Evolutionary conservation across 2,113 vertebrate species (phyloP), one percentile per base, ranked within the genome.

Genomic region (Gallinago undulata): DNA sequence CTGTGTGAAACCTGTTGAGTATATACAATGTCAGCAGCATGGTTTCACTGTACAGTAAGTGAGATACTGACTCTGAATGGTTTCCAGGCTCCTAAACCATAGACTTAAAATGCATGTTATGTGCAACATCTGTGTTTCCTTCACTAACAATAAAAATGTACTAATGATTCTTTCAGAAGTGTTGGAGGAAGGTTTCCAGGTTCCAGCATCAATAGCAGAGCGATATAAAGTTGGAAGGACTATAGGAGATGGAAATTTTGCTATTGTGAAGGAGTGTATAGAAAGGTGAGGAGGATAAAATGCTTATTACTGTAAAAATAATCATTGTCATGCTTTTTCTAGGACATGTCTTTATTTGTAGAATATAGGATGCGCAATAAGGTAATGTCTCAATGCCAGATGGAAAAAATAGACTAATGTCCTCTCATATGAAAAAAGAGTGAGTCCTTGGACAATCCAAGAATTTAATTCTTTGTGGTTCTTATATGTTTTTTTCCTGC

Each of bases 241-340:
- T 96, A 98, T 99, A 97, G 99, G 99, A 60, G 99, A 99, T 3
- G 99, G 99, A 69, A 99, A 99, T 98, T 99, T 99, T 94, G 99
- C 99, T 37, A 98, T 99, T 95, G 99, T 99, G 78, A 98, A 99
- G 84, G 99, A 99, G 95, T 99, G 99, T 97, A 98, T 99, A 96
- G 99, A 99, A 98, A 99, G 98, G 98, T 98, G 97, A 98, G 98
- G 72, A 82, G 72, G 63, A 91, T 90, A 79, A 73, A 90, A 87
- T 50, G 24, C 45, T 70, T 93, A 35, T 83, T 87, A 74, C 69
- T 95, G 77, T 86, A 93, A 97, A 96, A 95, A 59, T 30, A 73
- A 72, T 74, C 72, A 87, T 84, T 94, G 14, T 85, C 83, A 41
- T 77, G 59, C 70, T 87, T 91, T 96, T 97, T 66, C 48, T 60